Conservation (phyloP, 1,140 invertebrate genomes). For the Drosophila cardini region DNA sequence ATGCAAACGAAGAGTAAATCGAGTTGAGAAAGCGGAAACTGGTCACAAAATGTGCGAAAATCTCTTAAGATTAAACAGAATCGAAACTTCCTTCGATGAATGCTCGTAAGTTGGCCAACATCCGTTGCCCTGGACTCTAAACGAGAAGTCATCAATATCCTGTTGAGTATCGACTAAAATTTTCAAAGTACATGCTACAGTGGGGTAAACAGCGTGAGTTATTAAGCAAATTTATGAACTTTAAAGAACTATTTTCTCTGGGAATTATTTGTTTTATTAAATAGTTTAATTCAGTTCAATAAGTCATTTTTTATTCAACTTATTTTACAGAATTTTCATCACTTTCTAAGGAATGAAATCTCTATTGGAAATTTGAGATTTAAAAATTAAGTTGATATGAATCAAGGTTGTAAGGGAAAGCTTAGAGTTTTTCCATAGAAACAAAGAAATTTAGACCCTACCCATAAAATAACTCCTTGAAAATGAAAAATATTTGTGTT, state of each 20-base stretch:
- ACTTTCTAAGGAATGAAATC: too few relatives aligned
- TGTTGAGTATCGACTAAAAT: constrained; percentile 60
- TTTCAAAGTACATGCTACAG: constrained; percentile 42
- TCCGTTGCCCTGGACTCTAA: not conserved
- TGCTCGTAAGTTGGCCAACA: constrained; percentile 5
- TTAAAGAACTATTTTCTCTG: too few relatives aligned
- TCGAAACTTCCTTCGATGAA: constrained; percentile 45
- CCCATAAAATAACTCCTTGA: not conserved
- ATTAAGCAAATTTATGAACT: not conserved
- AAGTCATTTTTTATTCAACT: too few relatives aligned
- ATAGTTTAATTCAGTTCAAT: too few relatives aligned
- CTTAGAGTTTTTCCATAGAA: too few relatives aligned
- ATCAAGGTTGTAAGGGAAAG: too few relatives aligned
- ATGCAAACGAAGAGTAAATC: constrained; percentile 49
- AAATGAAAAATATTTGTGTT: not conserved
- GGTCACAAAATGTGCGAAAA: constrained; percentile 73
- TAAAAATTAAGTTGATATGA: too few relatives aligned
- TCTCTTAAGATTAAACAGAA: constrained; percentile 75
- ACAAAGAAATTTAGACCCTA: too few relatives aligned
- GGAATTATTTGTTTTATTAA: too few relatives aligned
- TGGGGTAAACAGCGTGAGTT: constrained; percentile 10
- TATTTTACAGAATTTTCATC: too few relatives aligned
- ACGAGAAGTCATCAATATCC: constrained; percentile 71
- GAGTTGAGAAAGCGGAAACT: constrained; percentile 21
- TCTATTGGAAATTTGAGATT: too few relatives aligned